phyloP scores from a whole-genome alignment of 2,888 invertebrate genomes.

The Eupithecia inturbata region DNA sequence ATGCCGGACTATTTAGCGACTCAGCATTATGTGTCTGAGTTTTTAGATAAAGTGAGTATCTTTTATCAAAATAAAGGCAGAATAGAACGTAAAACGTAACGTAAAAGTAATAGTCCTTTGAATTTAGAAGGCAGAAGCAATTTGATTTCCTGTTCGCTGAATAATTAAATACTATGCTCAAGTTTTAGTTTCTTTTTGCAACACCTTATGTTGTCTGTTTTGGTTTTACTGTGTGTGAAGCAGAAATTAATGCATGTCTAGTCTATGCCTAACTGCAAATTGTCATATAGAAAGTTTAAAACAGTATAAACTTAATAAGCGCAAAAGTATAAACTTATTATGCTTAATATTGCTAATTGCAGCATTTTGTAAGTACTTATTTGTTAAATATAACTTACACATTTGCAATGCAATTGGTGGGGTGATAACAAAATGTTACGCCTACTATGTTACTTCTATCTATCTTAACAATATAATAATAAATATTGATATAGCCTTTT shows the following conservation, averaged over 20 bases:
- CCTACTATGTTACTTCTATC: not conserved
- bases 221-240: not conserved
- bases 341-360: slow-evolving; percentile 9
- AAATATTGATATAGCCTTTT: no score
- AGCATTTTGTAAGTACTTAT: slow-evolving; percentile 15
- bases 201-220: not conserved
- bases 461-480: no score
- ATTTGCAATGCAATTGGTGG: not conserved
- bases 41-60: not conserved
- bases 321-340: no score
- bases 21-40: not conserved
- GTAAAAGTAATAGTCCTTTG: no score
- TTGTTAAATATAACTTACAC: slow-evolving; percentile 4
- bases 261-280: not conserved
- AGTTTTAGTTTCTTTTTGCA: not conserved
- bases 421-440: slow-evolving; percentile 1
- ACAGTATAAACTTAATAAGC: not conserved
- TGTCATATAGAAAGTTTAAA: not conserved
- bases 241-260: no score
- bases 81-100: no score
- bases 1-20: not conserved
- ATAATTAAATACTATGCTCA: not conserved
- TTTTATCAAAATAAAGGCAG: not conserved
- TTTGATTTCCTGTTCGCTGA: not conserved
- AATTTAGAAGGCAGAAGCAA: not conserved